Conservation (phyloP, 1,140 invertebrate genomes). For the Caenorhabditis tropicalis region DNA sequence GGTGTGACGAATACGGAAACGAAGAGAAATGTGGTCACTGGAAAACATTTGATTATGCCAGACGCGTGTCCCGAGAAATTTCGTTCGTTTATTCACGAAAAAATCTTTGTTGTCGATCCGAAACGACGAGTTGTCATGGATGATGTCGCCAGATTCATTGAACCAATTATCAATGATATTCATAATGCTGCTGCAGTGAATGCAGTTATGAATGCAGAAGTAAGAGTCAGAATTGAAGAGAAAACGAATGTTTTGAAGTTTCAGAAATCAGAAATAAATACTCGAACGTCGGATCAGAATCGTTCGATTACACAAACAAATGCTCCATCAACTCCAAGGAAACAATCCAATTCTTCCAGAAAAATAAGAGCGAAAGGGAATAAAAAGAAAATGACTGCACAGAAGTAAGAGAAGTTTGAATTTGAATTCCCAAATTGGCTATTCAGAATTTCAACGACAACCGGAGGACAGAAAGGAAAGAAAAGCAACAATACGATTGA, state of each 20-base stretch:
- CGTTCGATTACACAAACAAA: background rate
- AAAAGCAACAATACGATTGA: background rate
- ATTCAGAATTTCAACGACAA: background rate
- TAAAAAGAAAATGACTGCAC: background rate
- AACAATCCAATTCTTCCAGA: background rate
- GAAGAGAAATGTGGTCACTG: slow-evolving; percentile 4
- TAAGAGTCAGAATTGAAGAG: background rate
- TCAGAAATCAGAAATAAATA: background rate
- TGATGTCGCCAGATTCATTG: slow-evolving; percentile 14
- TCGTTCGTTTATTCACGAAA: slow-evolving; percentile 1
- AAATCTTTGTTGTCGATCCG: slow-evolving; percentile 11
- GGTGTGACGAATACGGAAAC: slow-evolving; percentile 37
- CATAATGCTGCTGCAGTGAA: slow-evolving; percentile 2
- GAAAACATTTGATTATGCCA: background rate
- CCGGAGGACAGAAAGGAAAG: background rate
- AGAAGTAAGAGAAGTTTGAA: background rate
- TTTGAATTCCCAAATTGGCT: background rate
- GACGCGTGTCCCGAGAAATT: slow-evolving; percentile 15
- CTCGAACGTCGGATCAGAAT: background rate
- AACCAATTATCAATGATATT: slow-evolving; percentile 38
- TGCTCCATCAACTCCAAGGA: background rate
- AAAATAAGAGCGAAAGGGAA: background rate
- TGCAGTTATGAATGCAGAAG: background rate
- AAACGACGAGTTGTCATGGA: slow-evolving; percentile 27
- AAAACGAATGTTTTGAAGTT: background rate